A percentile compares a stretch with the other conserved stretches of the same genome.
phyloP scores from a whole-genome alignment of 2,113 vertebrate genomes.

The Spheniscus mendiculus region DNA sequence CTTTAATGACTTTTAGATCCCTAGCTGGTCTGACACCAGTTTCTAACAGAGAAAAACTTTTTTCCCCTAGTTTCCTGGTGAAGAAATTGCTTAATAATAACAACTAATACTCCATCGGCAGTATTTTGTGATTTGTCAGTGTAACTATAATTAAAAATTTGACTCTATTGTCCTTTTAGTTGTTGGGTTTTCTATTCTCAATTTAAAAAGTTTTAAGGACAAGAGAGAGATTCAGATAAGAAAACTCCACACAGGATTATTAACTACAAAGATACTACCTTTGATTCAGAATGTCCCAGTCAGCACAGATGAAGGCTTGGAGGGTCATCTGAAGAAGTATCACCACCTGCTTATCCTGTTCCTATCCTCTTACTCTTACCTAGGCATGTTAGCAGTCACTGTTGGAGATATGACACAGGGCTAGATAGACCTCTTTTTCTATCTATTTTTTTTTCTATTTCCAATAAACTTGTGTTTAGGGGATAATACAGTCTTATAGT shows the following conservation, averaged over 20 bases:
- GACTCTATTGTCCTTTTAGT: no score
- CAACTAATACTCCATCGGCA: background rate
- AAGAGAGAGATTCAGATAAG: background rate
- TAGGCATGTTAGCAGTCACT: background rate
- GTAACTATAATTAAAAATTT: background rate
- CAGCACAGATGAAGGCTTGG: background rate
- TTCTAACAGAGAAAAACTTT: background rate
- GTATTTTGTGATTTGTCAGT: background rate
- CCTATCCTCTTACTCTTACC: background rate
- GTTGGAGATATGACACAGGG: background rate
- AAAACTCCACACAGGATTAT: background rate
- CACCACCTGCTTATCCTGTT: background rate
- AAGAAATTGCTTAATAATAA: background rate
- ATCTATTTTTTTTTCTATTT: background rate
- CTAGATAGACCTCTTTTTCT: background rate
- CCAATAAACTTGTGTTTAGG: background rate
- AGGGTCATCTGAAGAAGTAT: background rate
- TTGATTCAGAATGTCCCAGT: background rate
- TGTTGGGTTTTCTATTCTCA: background rate
- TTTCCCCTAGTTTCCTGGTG: background rate
- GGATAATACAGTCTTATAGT: background rate
- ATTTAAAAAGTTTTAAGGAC: background rate
- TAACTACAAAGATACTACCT: background rate
- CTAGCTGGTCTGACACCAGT: background rate
- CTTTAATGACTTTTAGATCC: background rate